phyloP scores from a whole-genome alignment of 2,797 vertebrate genomes.

The Jordanella pulchra region DNA sequence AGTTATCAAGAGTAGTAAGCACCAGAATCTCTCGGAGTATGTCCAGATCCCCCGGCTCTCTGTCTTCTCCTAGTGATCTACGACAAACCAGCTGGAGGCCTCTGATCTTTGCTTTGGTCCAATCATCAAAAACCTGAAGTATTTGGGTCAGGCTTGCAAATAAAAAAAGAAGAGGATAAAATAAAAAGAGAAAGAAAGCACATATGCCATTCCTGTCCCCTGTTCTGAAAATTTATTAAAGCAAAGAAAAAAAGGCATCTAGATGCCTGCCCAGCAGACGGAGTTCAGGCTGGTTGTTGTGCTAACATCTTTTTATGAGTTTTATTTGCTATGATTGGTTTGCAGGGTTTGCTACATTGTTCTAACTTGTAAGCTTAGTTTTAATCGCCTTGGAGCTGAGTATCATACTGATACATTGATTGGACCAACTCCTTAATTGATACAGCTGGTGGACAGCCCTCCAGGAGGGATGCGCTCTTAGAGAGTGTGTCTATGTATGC shows the following conservation, averaged over 20 bases:
- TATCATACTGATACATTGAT: conserved; percentile 77
- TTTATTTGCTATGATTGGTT: conserved; percentile 29
- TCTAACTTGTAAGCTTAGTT: conserved; percentile 67
- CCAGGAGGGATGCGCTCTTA: conserved; percentile 33
- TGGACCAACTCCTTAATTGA: conserved; percentile 74
- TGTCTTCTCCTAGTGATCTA: conserved; percentile 31
- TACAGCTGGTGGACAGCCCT: conserved; percentile 67
- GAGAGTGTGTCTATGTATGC: conserved; percentile 1
- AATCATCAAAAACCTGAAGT: conserved; percentile 68
- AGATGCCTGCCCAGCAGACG: conserved; percentile 45
- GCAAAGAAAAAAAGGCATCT: conserved; percentile 36
- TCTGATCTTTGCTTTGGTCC: conserved; percentile 72
- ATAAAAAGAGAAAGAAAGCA: conserved; percentile 50
- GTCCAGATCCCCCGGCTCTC: conserved; percentile 36
- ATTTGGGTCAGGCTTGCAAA: conserved; percentile 70
- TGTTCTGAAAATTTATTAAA: conserved; percentile 46
- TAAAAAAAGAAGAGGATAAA: conserved; percentile 45
- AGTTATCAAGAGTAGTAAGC: conserved; percentile 40
- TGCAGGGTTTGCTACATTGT: conserved; percentile 48
- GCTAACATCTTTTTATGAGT: conserved; percentile 48
- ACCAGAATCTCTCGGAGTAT: conserved; percentile 41
- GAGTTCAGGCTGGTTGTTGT: conserved; percentile 34
- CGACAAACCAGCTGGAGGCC: conserved; percentile 47
- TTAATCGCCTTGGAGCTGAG: conserved; percentile 74
- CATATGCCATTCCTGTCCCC: conserved; percentile 52